A percentile compares a stretch with the other conserved stretches of the same genome.
Evolutionary conservation across 2,113 vertebrate genomes (phyloP).

Genomic region (Rutilus rutilus): DNA sequence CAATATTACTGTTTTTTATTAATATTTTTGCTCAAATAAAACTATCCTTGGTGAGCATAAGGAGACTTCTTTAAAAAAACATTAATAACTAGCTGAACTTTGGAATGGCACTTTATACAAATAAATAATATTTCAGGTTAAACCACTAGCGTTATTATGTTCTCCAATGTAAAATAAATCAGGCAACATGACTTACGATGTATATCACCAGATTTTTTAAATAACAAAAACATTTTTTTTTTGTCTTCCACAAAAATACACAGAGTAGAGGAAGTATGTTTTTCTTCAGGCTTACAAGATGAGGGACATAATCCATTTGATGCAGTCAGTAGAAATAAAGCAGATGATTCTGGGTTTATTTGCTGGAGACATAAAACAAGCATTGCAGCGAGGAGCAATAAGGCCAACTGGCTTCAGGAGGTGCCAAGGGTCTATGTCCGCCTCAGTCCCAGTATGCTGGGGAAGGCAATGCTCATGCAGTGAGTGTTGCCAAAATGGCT

Average conservation of each 20-base stretch:
- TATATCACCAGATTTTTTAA: background rate
- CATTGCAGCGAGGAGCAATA: background rate
- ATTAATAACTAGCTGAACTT: background rate
- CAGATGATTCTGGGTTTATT: constrained; percentile 11
- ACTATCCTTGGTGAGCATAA: background rate
- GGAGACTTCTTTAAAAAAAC: background rate
- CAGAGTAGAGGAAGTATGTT: background rate
- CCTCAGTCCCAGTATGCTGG: constrained; percentile 8
- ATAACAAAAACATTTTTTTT: background rate
- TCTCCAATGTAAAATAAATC: background rate
- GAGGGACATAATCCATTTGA: constrained; percentile 39
- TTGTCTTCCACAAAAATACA: background rate
- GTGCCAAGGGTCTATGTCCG: constrained; percentile 8
- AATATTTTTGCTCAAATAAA: background rate
- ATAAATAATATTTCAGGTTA: background rate
- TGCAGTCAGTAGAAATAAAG: constrained; percentile 21
- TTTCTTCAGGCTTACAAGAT: constrained; percentile 19
- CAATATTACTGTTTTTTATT: background rate
- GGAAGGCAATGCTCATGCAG: background rate
- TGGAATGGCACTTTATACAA: background rate
- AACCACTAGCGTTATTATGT: background rate
- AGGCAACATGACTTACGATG: background rate
- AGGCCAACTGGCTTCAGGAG: constrained; percentile 3
- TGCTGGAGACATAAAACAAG: constrained; percentile 24
- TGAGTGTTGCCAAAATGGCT: constrained; percentile 7